These are phyloP conservation scores for Scaptomyza hsui DNA, from an alignment of 1,140 invertebrate species.

Conservation along the genomic window DNA sequence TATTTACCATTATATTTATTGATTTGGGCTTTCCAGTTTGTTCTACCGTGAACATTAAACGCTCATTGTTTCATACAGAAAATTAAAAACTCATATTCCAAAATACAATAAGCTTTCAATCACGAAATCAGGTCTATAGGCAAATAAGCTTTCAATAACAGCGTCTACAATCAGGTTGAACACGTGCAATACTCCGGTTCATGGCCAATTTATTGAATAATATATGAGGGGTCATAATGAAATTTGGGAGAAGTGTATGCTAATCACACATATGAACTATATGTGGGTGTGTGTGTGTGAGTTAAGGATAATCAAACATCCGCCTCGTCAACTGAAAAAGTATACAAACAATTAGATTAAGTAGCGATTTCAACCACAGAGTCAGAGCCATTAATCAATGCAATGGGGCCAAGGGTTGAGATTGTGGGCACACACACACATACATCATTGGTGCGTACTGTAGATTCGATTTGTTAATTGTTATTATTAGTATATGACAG, in stretches of 20 bases:
- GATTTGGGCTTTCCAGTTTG: background rate
- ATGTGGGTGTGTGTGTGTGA: background rate
- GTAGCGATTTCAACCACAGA: constrained; percentile 60
- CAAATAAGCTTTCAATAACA: background rate
- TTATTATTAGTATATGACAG: constrained; percentile 61
- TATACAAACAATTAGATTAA: constrained; percentile 74
- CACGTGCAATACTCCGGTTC: background rate
- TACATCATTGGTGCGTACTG: constrained; percentile 5
- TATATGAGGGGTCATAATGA: constrained; percentile 26
- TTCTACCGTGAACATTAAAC: too few relatives aligned
- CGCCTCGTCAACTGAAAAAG: constrained; percentile 21
- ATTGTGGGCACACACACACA: constrained; percentile 18
- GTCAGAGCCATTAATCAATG: constrained; percentile 51
- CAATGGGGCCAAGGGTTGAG: constrained; percentile 49
- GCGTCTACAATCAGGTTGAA: background rate
- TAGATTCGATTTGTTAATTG: constrained; percentile 67
- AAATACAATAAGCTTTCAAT: background rate
- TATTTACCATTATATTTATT: background rate
- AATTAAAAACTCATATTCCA: background rate
- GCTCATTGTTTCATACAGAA: background rate
- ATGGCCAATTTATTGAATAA: constrained; percentile 48
- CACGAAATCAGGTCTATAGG: background rate
- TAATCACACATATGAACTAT: constrained; percentile 20
- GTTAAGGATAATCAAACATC: constrained; percentile 45
- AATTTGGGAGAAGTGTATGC: constrained; percentile 43